Evolutionary conservation across 2,797 vertebrate genomes (phyloP).

Genomic region (Lacerta agilis): DNA sequence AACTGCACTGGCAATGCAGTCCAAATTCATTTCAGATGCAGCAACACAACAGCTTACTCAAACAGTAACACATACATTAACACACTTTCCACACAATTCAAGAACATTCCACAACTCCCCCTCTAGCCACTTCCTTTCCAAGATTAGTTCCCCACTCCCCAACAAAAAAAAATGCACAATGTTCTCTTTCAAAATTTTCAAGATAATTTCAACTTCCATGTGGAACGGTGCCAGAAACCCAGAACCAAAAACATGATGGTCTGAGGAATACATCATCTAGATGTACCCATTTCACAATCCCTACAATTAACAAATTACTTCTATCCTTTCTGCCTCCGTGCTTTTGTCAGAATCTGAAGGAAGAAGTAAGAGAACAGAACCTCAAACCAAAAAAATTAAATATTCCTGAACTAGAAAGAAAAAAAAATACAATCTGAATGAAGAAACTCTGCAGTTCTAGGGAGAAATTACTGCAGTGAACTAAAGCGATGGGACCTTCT

Average conservation of each 20-base stretch:
- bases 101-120: constrained; percentile 26
- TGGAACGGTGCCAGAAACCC: not conserved
- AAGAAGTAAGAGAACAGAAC: constrained; percentile 5
- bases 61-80: constrained; percentile 21
- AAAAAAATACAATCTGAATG: constrained; percentile 23
- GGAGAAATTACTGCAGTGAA: not conserved
- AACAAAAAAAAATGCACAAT: not conserved
- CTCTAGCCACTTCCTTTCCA: constrained; percentile 43
- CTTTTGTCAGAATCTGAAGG: constrained; percentile 6
- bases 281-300: not conserved
- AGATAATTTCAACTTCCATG: not conserved
- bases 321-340: not conserved
- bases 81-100: constrained; percentile 28
- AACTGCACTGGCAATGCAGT: not conserved
- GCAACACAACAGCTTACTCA: constrained; percentile 21
- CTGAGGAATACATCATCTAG: not conserved
- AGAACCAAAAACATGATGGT: not conserved
- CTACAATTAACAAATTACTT: not conserved
- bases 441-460: not conserved
- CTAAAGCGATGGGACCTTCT: constrained; percentile 22
- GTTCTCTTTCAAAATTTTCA: not conserved
- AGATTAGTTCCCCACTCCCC: not conserved
- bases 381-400: not conserved
- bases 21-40: not conserved
- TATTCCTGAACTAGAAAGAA: constrained; percentile 11